Conservation (phyloP, 2,113 vertebrate genomes). For the Ahaetulla prasina region DNA sequence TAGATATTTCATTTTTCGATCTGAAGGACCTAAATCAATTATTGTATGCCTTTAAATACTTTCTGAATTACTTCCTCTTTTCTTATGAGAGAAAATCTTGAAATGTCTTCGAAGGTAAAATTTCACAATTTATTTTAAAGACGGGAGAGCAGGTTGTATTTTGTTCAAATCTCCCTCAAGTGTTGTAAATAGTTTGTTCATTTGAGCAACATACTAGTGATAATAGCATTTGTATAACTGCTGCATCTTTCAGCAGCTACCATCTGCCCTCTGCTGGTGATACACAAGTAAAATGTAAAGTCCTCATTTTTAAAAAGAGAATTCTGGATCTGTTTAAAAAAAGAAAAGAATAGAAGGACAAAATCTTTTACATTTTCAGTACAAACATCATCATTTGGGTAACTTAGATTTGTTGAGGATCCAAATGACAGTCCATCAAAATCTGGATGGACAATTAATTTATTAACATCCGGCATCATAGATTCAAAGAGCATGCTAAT, state of each 20-base stretch:
- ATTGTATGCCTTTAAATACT: neutral
- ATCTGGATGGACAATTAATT: neutral
- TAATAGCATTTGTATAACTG: neutral
- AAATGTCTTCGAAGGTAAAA: neutral
- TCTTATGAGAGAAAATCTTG: neutral
- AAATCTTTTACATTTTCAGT: neutral
- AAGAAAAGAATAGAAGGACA: neutral
- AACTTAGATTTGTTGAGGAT: neutral
- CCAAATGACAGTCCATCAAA: neutral
- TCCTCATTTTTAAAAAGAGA: neutral
- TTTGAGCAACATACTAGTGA: neutral
- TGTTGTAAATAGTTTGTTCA: neutral
- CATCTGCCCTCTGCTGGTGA: constrained; percentile 21
- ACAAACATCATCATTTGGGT: neutral
- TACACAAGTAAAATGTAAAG: neutral
- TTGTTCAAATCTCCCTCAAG: neutral
- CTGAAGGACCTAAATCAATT: neutral
- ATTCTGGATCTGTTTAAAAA: neutral
- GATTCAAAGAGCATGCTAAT: neutral
- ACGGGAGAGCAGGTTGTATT: neutral
- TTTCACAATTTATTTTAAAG: neutral
- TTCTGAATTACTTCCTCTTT: neutral
- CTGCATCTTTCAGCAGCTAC: neutral
- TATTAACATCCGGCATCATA: neutral
- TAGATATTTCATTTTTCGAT: neutral